Evolutionary conservation across 2,888 invertebrate genomes (phyloP), one percentile per base, ranked within the genome.

Genomic region (Macrosoma leucophasiata): DNA sequence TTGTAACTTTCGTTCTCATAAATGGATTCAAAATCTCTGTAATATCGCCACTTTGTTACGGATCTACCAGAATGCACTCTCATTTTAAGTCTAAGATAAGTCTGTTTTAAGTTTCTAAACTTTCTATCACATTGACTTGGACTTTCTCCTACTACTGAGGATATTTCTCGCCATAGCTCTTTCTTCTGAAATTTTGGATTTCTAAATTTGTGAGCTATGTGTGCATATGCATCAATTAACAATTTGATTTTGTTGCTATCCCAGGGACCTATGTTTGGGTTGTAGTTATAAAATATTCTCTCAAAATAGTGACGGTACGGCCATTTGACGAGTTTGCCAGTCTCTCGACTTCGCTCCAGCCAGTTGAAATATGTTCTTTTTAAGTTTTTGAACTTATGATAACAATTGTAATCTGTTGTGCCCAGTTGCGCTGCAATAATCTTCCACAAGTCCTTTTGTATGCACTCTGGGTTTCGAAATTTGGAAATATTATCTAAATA

Each of bases 371-470:
- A 82, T 4, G 77, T 71, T 46, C 75, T 66, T 50, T 78, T 79
- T 31, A 82, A 55, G 46, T 78, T 78, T 45, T 77, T 81, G 27
- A 77, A 84, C 36, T 82, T 84, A 31, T 81, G 77, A 33, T 81
- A 81, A 38, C 81, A 81, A 41, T 71, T 79, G 28, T 75, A 76
- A 27, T 75, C 72, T 2, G 78, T 76, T 5, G 77, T 76, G 1
- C 64, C 64, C 13, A 84, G 38, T 26, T 65, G 60, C 2, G 44
- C 25, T 6, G 79, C 79, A 28, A 84, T 81, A 13, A 77, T 76
- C 41, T 57, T 74, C 84, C 84, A 84, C n/a, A 81, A 46, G 35
- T 82, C 79, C 49, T 76, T 81, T 36, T 78, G 76, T 12, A 71
- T 46, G 36, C 58, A 69, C 23, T 70, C 60, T 0, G 67, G 48